Percentiles rank a stretch among this genome's conserved stretches.
phyloP scores from a whole-genome alignment of 2,888 invertebrate species.

The Orthosia gracilis region DNA sequence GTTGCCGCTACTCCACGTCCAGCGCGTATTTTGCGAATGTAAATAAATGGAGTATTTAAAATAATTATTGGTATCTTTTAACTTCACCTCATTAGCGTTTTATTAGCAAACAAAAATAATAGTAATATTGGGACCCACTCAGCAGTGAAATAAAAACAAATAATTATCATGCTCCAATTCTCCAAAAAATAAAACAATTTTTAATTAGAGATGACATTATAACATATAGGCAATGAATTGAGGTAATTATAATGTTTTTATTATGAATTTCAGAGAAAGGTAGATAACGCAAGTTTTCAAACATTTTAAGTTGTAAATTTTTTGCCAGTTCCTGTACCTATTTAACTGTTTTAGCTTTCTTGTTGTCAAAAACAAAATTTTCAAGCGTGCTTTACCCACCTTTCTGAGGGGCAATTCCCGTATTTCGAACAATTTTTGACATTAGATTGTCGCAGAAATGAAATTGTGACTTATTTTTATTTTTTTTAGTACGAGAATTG shows the following conservation, averaged over 20 bases:
- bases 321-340: no score
- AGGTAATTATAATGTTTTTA: background rate
- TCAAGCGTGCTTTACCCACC: background rate
- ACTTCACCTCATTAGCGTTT: no score
- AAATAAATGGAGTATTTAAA: background rate
- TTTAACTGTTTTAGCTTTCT: background rate
- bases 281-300: constrained; percentile 4
- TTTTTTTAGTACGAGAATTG: background rate
- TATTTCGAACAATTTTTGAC: background rate
- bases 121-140: background rate
- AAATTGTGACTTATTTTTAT: background rate
- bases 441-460: no score
- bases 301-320: no score
- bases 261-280: constrained; percentile 15
- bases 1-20: no score
- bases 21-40: no score
- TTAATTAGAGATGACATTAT: background rate
- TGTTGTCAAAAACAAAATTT: background rate
- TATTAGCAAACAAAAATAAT: background rate
- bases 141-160: background rate
- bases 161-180: background rate
- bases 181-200: background rate
- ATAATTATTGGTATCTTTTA: no score
- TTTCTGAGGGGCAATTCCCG: background rate
- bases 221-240: background rate